Conservation (phyloP, 2,888 invertebrate genomes). For the Shargacucullia verbasci region DNA sequence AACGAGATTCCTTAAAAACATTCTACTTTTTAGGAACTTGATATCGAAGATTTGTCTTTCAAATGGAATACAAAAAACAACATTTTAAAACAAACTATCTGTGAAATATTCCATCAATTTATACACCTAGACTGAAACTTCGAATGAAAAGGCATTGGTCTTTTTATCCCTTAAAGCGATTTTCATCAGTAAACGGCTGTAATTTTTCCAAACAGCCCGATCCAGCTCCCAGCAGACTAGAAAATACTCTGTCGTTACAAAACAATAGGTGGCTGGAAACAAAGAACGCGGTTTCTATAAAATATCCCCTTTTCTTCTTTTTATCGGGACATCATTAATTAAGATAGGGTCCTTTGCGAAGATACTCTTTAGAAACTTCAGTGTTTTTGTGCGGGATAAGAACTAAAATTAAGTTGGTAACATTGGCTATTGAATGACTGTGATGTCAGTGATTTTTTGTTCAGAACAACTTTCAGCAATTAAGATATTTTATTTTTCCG, state of each 20-base stretch:
- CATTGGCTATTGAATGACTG: conserved; percentile 14
- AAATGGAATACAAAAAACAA: too few relatives aligned
- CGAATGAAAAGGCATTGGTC: conserved; percentile 13
- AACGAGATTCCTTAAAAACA: too few relatives aligned
- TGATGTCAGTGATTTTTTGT: conserved; percentile 10
- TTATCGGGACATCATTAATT: conserved; percentile 59
- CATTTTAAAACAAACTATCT: too few relatives aligned
- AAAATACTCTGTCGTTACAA: conserved; percentile 53
- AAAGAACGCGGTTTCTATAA: conserved; percentile 49
- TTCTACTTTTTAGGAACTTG: too few relatives aligned
- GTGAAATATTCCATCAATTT: too few relatives aligned
- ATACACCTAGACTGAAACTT: neutral
- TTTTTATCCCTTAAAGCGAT: conserved; percentile 27
- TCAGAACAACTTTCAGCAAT: neutral
- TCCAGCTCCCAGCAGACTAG: conserved; percentile 43
- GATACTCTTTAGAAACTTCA: conserved; percentile 50
- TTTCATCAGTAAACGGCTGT: conserved; percentile 31
- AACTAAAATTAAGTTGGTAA: conserved; percentile 35
- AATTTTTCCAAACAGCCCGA: conserved; percentile 41
- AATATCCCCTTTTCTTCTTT: conserved; percentile 49
- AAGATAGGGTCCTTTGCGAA: conserved; percentile 48
- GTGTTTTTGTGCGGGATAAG: conserved; percentile 35
- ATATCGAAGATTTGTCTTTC: too few relatives aligned
- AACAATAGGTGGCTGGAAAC: conserved; percentile 53
- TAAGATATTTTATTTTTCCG: neutral